Base-by-base conservation (phyloP, 2,888 invertebrate genomes). In the Pristionchus exspectatus region DNA sequence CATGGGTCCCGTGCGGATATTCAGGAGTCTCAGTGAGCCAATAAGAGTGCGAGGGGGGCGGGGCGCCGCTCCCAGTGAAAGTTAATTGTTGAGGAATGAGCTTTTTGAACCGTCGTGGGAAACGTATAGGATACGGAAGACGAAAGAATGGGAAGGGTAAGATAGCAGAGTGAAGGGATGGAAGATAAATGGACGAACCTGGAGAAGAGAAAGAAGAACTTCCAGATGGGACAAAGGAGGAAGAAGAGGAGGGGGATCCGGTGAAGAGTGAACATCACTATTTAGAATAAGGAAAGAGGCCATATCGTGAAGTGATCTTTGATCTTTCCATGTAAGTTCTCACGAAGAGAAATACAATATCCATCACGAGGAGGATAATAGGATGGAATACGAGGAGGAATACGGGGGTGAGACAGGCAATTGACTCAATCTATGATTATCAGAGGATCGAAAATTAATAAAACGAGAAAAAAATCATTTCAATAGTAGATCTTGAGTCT, bases 41-140 rank as follows among this genome's bases (percentile, higher is more conserved):
- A n/a, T n/a, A n/a, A n/a, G n/a, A n/a, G n/a, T n/a, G n/a, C n/a
- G n/a, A n/a, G n/a, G n/a, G n/a, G n/a, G n/a, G n/a, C n/a, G n/a
- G n/a, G n/a, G n/a, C n/a, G n/a, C n/a, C n/a, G n/a, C n/a, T n/a
- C n/a, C n/a, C n/a, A n/a, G n/a, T n/a, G n/a, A n/a, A n/a, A n/a
- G n/a, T n/a, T n/a, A n/a, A n/a, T n/a, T n/a, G n/a, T n/a, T n/a
- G n/a, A n/a, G n/a, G n/a, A n/a, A n/a, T n/a, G n/a, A n/a, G n/a
- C n/a, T n/a, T n/a, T n/a, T n/a, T n/a, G n/a, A n/a, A n/a, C n/a
- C n/a, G n/a, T n/a, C n/a, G n/a, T n/a, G n/a, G n/a, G n/a, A 54
- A 74, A 83, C n/a, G 83, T 54, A 27, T 50, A 83, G n/a, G 83
- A 24, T 50, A n/a, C 50, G 83, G 50, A 83, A 44, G 83, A 83